Base-by-base conservation (phyloP, 2,113 vertebrate species). In the Tachysurus vachellii region DNA sequence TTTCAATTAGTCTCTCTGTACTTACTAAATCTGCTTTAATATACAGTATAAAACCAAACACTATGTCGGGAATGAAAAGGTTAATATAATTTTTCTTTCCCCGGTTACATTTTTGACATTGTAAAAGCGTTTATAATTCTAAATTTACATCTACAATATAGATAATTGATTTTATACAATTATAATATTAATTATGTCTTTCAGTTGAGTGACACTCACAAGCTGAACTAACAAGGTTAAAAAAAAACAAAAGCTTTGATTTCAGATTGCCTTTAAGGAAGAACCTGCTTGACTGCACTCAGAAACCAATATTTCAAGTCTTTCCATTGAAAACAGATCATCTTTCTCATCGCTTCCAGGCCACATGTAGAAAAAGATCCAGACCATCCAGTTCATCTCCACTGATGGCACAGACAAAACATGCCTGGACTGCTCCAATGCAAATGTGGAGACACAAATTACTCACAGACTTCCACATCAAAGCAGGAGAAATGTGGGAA, bases 371-470 rank as follows among this genome's bases (percentile, higher is more conserved):
- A 84, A 64, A 70, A 71, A 44, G 19, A 85, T 80, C 80, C 57
- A 31, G 84, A 73, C 61, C 70, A 85, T 73, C 76, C 62, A 83
- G 56, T 73, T 80, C 56, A 81, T 86, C 70, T 79, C 54, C 75
- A 12, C 57, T 68, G 76, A 87, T 57, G 47, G 73, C 71, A 70
- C 81, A 89, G 62, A 86, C 84, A 88, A 62, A 85, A 70, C 77
- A 23, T 85, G 89, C 28, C 82, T 85, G 36, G 36, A 82, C 85
- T 23, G 19, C 82, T 86, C 87, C 62, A 53, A 70, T 47, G 83
- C 89, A 64, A 84, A 89, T 84, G 71, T 53, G 36, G 50, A 85
- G 62, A 90, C 84, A 44, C 28, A 81, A 83, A 80, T 84, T 82
- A 62, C 71, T 36, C 16, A 6, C 44, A 86, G 73, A 61, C 59